A percentile compares a stretch with the other conserved stretches of the same genome.
These are phyloP conservation scores for Triplophysa siluroides DNA, from an alignment of 2,113 vertebrate species.

Conservation along the genomic window DNA sequence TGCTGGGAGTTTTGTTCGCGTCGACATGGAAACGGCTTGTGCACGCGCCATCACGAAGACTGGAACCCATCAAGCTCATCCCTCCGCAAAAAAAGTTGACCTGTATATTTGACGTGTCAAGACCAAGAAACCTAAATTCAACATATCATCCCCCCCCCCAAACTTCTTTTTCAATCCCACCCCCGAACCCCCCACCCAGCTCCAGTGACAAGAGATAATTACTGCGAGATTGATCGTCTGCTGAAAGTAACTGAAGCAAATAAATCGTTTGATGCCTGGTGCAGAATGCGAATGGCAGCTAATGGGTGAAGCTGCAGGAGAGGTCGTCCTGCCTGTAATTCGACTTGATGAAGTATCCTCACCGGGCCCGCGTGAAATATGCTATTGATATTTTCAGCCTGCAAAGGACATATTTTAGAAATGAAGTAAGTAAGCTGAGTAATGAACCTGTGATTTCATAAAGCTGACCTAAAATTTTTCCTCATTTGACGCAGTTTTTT, in stretches of 20 bases:
- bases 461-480: slow-evolving; percentile 68
- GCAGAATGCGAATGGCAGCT: slow-evolving; percentile 70
- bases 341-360: slow-evolving; percentile 74
- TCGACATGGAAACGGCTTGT: slow-evolving; percentile 11
- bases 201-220: slow-evolving; percentile 78
- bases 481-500: slow-evolving; percentile 47
- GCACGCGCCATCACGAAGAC: neutral
- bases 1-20: slow-evolving; percentile 29
- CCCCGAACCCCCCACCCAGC: slow-evolving; percentile 48
- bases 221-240: slow-evolving; percentile 74
- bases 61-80: slow-evolving; percentile 37
- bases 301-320: slow-evolving; percentile 70
- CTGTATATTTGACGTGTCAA: slow-evolving; percentile 43
- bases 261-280: slow-evolving; percentile 71
- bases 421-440: slow-evolving; percentile 89
- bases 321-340: slow-evolving; percentile 73
- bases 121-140: slow-evolving; percentile 33
- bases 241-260: slow-evolving; percentile 77
- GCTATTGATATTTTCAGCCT: slow-evolving; percentile 83
- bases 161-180: slow-evolving; percentile 47
- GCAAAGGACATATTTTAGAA: slow-evolving; percentile 80
- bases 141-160: slow-evolving; percentile 36
- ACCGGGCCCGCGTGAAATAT: slow-evolving; percentile 69
- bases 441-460: slow-evolving; percentile 87
- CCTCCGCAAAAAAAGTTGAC: no score